Evolutionary conservation across 1,140 invertebrate species (phyloP).

Genomic region (Phocides pigmalion): DNA sequence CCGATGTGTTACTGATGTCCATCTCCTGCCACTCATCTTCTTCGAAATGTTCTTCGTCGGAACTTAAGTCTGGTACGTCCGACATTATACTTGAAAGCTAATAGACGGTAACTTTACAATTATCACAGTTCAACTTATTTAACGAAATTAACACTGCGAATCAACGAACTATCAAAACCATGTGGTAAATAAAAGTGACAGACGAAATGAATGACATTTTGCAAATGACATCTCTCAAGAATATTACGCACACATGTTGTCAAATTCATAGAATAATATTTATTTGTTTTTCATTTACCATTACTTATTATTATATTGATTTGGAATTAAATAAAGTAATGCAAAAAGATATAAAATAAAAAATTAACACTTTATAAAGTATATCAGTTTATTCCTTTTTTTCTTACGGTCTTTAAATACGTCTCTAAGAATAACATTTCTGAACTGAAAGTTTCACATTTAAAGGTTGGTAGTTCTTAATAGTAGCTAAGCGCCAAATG

Average conservation of each 20-base stretch:
- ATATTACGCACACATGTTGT: no score
- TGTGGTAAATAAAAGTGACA: conserved; percentile 46
- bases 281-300: no score
- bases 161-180: conserved; percentile 45
- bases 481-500: background rate
- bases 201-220: background rate
- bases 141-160: conserved; percentile 7
- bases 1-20: conserved; percentile 64
- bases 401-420: no score
- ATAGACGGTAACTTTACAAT: background rate
- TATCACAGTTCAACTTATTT: background rate
- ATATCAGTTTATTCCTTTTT: no score
- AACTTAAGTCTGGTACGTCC: conserved; percentile 79
- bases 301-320: no score
- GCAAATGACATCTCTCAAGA: background rate
- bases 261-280: no score
- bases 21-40: conserved; percentile 83
- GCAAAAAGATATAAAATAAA: no score
- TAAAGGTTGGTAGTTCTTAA: background rate
- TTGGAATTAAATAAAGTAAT: no score
- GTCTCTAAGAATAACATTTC: no score
- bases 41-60: conserved; percentile 73
- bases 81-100: conserved; percentile 54
- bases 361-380: no score
- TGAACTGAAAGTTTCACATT: background rate